Base-by-base conservation (phyloP, 2,113 vertebrate species). In the Motacilla tschutschensis region DNA sequence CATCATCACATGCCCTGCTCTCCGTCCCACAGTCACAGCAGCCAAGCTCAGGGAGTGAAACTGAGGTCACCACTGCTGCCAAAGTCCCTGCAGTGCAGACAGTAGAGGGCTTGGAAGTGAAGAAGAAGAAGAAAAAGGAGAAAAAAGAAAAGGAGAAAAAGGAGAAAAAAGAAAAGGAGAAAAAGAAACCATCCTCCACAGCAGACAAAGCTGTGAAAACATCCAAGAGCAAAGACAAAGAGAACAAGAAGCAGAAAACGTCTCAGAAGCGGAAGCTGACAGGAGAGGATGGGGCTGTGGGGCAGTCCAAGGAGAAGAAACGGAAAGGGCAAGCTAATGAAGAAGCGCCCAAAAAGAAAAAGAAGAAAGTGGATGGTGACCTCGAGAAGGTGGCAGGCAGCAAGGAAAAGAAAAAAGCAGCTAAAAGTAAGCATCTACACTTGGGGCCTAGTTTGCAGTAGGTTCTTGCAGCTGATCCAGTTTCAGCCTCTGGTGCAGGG, bases 391-490 rank as follows among this genome's bases (percentile, higher is more conserved):
- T 75, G 81, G 50, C 89, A 84, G 94, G 38, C 81, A 88, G 71
- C 84, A 91, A 44, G 58, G 91, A 94, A 46, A 96, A 94, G 73
- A 95, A 97, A 87, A 97, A 96, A 76, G 6, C 94, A 1, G 58
- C 78, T 79, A 98, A 97, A 92, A 98, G 97, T 98, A 94, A 97
- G 97, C 69, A 63, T 38, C 20, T 36, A 28, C 24, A 1, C 28
- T 19, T 12, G 5, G 26, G 17, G 28, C 59, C 65, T 70, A 9
- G 8, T 70, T 79, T 46, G 40, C 33, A 29, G 1, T 66, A 16
- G 33, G 40, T 51, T 90, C 20, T 53, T 57, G 58, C 33, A 41
- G 53, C 41, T 64, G 67, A 14, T 83, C 33, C 25, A 19, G 0
- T 0, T 54, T 83, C 66, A 80, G 44, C 25, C 58, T 74, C 62